Evolutionary conservation across 2,797 vertebrate genomes (phyloP).

Genomic region (Gambelia wislizenii): DNA sequence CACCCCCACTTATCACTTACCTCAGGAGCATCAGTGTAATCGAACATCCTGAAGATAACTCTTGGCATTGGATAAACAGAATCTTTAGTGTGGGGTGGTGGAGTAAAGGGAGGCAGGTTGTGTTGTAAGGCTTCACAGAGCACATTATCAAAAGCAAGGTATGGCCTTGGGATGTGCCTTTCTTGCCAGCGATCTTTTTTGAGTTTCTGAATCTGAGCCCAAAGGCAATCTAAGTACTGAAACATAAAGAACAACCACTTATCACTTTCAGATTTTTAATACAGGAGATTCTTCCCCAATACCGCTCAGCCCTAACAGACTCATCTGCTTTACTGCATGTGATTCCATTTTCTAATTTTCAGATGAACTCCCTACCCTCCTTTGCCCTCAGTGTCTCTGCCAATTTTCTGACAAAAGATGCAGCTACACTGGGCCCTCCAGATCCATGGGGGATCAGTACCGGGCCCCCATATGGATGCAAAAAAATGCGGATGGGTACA

Average conservation of each 20-base stretch:
- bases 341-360: neutral
- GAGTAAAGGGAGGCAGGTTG: constrained; percentile 96
- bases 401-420: neutral
- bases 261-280: neutral
- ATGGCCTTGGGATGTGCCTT: constrained; percentile 94
- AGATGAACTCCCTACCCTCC: neutral
- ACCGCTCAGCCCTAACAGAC: neutral
- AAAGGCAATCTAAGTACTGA: constrained; percentile 98
- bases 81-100: constrained; percentile 92
- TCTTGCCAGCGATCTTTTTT: constrained; percentile 99
- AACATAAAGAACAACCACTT: constrained; percentile 43
- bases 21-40: constrained; percentile 98
- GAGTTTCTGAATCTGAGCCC: constrained; percentile 97
- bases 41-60: constrained; percentile 97
- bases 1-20: constrained; percentile 71
- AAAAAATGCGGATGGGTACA: no score
- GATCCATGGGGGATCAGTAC: no score
- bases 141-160: constrained; percentile 97
- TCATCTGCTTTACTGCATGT: neutral
- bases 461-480: no score
- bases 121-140: constrained; percentile 97
- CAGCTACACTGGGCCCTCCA: no score
- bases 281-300: no score
- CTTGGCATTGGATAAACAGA: constrained; percentile 92
- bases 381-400: neutral